These are phyloP conservation scores for Holcopasites calliopsidis DNA, from an alignment of 1,140 invertebrate species.

Conservation along the genomic window DNA sequence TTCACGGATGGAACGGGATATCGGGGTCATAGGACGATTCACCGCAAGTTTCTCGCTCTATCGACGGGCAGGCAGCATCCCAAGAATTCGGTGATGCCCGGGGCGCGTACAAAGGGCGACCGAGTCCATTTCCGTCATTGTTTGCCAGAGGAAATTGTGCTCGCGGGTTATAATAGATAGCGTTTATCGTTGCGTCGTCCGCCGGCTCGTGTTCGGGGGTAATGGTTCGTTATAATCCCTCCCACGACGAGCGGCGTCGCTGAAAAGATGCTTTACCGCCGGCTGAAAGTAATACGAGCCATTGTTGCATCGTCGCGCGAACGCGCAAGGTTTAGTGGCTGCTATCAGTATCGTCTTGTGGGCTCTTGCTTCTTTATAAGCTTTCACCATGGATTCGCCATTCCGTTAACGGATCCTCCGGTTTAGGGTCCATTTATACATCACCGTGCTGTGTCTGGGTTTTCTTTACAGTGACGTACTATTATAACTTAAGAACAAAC, in stretches of 20 bases:
- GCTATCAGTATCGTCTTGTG: slow-evolving; percentile 31
- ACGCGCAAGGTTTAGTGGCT: background rate
- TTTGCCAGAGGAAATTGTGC: slow-evolving; percentile 33
- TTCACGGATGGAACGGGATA: background rate
- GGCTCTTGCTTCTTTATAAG: slow-evolving; percentile 14
- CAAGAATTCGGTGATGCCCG: slow-evolving; percentile 6
- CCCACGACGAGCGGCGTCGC: slow-evolving; percentile 18
- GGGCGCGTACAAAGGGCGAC: background rate
- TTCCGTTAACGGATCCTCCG: background rate
- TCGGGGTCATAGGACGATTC: background rate
- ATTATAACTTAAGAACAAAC: too few relatives aligned
- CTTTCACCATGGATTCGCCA: background rate
- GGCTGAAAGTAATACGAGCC: slow-evolving; percentile 35
- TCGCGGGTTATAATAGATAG: slow-evolving; percentile 40
- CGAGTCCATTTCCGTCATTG: slow-evolving; percentile 36
- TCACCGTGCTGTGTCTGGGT: too few relatives aligned
- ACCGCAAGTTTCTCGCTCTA: background rate
- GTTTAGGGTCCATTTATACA: too few relatives aligned
- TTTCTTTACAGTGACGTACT: too few relatives aligned
- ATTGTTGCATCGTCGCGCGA: slow-evolving; percentile 17
- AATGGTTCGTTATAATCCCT: slow-evolving; percentile 45
- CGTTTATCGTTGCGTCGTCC: slow-evolving; percentile 35
- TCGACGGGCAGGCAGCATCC: background rate
- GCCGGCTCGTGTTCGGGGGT: slow-evolving; percentile 31
- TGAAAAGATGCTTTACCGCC: slow-evolving; percentile 41